Percentiles rank a stretch among this genome's conserved stretches.
Evolutionary conservation across 2,888 invertebrate genomes (phyloP).

Genomic region (Drosophila pegasa): DNA sequence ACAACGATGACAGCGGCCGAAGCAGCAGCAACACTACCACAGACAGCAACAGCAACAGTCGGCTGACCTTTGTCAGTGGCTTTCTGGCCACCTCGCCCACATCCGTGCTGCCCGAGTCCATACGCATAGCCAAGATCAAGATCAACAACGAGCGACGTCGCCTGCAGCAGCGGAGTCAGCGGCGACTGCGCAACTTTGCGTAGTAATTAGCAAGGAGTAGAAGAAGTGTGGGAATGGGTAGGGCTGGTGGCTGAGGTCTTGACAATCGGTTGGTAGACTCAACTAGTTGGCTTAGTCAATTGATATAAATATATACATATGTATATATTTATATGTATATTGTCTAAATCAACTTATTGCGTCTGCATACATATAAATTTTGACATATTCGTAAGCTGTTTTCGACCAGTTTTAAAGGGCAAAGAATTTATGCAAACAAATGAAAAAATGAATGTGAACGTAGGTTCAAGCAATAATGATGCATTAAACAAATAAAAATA

Average conservation of each 20-base stretch:
- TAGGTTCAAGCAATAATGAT: conserved; percentile 36
- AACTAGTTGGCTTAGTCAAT: conserved; percentile 9
- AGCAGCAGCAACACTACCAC: conserved; percentile 41
- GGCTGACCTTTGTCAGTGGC: conserved; percentile 76
- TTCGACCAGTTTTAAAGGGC: conserved; percentile 40
- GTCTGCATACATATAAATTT: conserved; percentile 10
- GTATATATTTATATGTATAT: conserved; percentile 8
- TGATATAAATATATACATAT: conserved; percentile 18
- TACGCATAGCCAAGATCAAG: conserved; percentile 82
- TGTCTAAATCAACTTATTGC: conserved; percentile 27
- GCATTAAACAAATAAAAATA: conserved; percentile 30
- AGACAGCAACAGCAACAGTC: conserved; percentile 58
- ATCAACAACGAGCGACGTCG: conserved; percentile 80
- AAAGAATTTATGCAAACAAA: conserved; percentile 45
- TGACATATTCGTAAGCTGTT: conserved; percentile 50
- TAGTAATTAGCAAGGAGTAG: conserved; percentile 48
- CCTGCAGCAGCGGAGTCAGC: conserved; percentile 58
- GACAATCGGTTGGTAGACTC: conserved; percentile 40
- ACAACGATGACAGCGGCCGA: conserved; percentile 27
- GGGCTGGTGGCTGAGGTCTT: neutral
- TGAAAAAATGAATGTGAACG: conserved; percentile 14
- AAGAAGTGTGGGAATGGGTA: neutral
- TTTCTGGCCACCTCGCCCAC: conserved; percentile 82
- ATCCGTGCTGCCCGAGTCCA: conserved; percentile 79
- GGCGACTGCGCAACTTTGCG: conserved; percentile 66